Conservation (phyloP, 2,113 vertebrate genomes). For the Muntiacus reevesi region DNA sequence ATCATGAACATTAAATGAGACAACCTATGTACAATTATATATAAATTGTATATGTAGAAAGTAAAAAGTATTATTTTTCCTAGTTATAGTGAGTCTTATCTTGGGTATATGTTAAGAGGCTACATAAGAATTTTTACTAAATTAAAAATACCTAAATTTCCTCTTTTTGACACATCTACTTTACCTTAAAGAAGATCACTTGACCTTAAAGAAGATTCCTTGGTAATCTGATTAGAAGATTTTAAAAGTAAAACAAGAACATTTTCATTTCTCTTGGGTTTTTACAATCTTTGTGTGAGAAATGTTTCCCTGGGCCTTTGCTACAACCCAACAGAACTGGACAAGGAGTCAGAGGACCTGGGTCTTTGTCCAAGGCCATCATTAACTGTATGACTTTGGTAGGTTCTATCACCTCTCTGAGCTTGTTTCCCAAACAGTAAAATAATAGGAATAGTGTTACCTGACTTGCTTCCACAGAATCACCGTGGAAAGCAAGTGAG, state of each 20-base stretch:
- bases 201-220: background rate
- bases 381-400: background rate
- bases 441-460: background rate
- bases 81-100: background rate
- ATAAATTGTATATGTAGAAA: background rate
- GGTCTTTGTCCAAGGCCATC: background rate
- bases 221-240: background rate
- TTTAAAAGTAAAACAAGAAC: background rate
- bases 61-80: background rate
- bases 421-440: background rate
- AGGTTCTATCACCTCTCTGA: background rate
- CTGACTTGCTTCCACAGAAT: background rate
- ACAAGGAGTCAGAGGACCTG: background rate
- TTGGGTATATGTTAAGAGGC: background rate
- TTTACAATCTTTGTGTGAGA: background rate
- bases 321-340: background rate
- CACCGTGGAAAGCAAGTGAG: background rate
- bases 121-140: background rate
- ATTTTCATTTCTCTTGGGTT: background rate
- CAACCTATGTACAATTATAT: background rate
- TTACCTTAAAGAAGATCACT: background rate
- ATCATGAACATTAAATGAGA: background rate
- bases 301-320: background rate
- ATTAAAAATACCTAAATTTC: background rate
- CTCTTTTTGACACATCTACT: background rate